A percentile compares a stretch with the other conserved stretches of the same genome.
Evolutionary conservation across 1,140 invertebrate species (phyloP).

Genomic region (Araneus ventricosus): DNA sequence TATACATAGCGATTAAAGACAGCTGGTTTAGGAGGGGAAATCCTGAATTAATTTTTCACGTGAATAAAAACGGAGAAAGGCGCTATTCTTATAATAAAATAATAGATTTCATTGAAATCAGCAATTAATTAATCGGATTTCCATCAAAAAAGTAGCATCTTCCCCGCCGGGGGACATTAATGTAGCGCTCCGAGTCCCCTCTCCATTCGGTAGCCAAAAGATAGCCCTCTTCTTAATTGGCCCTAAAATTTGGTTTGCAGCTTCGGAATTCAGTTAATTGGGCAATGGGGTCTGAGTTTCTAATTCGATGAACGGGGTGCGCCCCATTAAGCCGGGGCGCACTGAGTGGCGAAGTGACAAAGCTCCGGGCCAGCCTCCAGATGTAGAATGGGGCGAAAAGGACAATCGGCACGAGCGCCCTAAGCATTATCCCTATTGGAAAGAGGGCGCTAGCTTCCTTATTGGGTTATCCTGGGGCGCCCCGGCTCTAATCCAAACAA

Average conservation of each 20-base stretch:
- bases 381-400: neutral
- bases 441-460: conserved; percentile 29
- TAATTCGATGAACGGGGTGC: conserved; percentile 57
- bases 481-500: conserved; percentile 67
- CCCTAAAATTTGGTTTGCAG: conserved; percentile 64
- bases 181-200: neutral
- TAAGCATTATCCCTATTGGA: conserved; percentile 47
- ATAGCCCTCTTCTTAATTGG: conserved; percentile 46
- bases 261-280: conserved; percentile 52
- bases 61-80: too few relatives aligned
- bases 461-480: conserved; percentile 66
- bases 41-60: too few relatives aligned
- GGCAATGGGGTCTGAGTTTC: conserved; percentile 56
- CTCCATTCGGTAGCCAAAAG: neutral
- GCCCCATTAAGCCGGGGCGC: conserved; percentile 12
- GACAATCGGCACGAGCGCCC: conserved; percentile 25
- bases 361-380: conserved; percentile 11
- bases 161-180: neutral
- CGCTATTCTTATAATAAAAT: neutral
- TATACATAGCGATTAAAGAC: too few relatives aligned
- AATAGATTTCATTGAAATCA: neutral
- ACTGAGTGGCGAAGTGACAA: conserved; percentile 45
- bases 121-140: neutral
- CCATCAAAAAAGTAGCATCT: neutral
- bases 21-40: too few relatives aligned